Evolutionary conservation across 30 jellyfish, hydroid and myxozoan genomes (phyloP), one percentile per base, ranked within the genome.

Genomic region (Clytia hemisphaerica): DNA sequence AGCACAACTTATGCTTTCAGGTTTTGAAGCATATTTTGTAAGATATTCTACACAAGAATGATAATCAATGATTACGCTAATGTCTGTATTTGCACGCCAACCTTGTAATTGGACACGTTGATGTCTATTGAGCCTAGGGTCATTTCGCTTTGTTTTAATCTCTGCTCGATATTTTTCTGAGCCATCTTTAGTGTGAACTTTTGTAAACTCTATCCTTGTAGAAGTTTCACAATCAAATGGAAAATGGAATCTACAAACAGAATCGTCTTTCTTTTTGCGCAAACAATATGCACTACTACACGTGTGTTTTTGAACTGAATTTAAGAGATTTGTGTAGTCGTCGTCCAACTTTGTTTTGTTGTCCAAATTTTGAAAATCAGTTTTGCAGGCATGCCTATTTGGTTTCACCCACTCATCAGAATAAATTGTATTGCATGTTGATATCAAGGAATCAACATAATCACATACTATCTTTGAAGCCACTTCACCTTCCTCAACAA

Each of bases 11-110:
- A 21, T 32, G 16, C n/a, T 21, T 61, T 74, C 86, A 33, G 22
- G 70, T 37, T 58, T 74, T n/a, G 80, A 21, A 14, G 86, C 86
- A 74, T 74, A 74, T 18, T 74, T 74, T 4, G 83, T 59, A 9
- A 60, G 16, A 34, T 60, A 74, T 45, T 74, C 86, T 16, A 60
- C 6, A 59, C 86, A 74, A 38, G 59, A 21, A 74, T 31, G 83
- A 61, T 51, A 51, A 51, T 51, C 66, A 58, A 57, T 32, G 19
- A 74, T 34, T 7, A 74, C 33, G 61, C 64, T 34, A 3, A 16
- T 10, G 38, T 51, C 66, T 14, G 31, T 14, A 51, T 51, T 73
- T 19, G 81, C 81, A 27, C 81, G 34, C 82, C 86, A 60, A 10
- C 71, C 72, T 45, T 58, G 86, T 37, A 73, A 34, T 54, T 58